Conservation (phyloP, 1,140 invertebrate species). For the Heliconius hermathena region DNA sequence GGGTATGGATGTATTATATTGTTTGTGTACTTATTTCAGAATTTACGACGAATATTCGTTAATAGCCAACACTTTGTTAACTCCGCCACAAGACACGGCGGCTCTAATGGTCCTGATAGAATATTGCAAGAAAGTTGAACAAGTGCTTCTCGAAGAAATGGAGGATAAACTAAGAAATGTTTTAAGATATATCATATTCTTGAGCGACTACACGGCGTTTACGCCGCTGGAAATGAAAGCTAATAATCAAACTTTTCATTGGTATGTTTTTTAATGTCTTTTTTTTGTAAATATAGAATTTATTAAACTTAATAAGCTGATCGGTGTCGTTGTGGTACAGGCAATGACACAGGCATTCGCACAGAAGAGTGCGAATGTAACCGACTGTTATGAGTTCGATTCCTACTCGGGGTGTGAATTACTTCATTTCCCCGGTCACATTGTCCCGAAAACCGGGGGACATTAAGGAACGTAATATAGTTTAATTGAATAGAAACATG, state of each 20-base stretch:
- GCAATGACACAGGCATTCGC: too few relatives aligned
- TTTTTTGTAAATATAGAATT: neutral
- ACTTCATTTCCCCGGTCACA: too few relatives aligned
- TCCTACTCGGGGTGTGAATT: too few relatives aligned
- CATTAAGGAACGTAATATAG: too few relatives aligned
- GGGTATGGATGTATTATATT: neutral
- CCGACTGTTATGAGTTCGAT: too few relatives aligned
- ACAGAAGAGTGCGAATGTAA: too few relatives aligned
- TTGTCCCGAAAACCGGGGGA: too few relatives aligned
- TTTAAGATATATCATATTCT: constrained; percentile 86
- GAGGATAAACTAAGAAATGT: constrained; percentile 88
- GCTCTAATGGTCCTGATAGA: constrained; percentile 91
- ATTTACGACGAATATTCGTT: constrained; percentile 92
- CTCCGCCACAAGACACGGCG: constrained; percentile 90
- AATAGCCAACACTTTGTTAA: constrained; percentile 90
- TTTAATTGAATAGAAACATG: too few relatives aligned
- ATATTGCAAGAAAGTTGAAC: constrained; percentile 90
- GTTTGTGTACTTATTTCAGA: constrained; percentile 74
- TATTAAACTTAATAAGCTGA: neutral
- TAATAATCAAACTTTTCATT: constrained; percentile 93
- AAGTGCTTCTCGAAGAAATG: constrained; percentile 87
- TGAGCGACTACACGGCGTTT: constrained; percentile 89
- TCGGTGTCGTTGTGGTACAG: too few relatives aligned
- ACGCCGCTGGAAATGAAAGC: constrained; percentile 92
- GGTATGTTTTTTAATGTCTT: constrained; percentile 74